Conservation (phyloP, 2,888 invertebrate species). For the Polydesmus complanatus region DNA sequence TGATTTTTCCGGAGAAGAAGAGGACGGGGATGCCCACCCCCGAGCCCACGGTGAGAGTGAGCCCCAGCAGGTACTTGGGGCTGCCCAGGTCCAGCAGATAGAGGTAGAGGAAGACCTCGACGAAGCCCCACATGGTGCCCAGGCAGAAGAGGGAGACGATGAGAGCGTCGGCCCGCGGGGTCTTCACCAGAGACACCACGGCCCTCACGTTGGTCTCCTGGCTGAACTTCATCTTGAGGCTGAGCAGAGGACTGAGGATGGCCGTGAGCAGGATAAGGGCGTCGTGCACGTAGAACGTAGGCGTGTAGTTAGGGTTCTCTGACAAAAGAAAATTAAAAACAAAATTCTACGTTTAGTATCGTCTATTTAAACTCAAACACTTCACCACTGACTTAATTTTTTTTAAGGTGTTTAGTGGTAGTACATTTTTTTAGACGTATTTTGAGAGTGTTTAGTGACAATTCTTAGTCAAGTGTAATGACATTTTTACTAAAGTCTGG, state of each 20-base stretch:
- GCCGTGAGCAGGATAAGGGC: slow-evolving; percentile 56
- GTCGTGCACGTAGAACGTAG: slow-evolving; percentile 75
- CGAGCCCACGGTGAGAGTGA: slow-evolving; percentile 72
- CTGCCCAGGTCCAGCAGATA: slow-evolving; percentile 64
- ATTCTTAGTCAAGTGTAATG: no score
- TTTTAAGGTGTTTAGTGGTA: no score
- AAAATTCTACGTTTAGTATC: no score
- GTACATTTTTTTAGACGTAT: no score
- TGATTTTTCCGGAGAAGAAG: slow-evolving; percentile 68
- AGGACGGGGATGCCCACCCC: slow-evolving; percentile 70
- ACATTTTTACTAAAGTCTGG: no score
- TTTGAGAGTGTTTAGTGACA: no score
- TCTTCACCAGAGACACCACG: slow-evolving; percentile 1
- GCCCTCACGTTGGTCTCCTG: slow-evolving; percentile 4
- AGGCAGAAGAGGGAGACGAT: slow-evolving; percentile 65
- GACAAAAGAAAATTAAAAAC: background rate
- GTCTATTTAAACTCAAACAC: no score
- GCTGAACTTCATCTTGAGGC: background rate
- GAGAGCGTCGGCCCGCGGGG: slow-evolving; percentile 54
- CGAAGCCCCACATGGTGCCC: slow-evolving; percentile 79
- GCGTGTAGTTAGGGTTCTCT: slow-evolving; percentile 51
- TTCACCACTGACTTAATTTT: no score
- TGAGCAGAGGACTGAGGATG: background rate
- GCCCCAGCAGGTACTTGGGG: slow-evolving; percentile 62
- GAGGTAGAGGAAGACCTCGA: slow-evolving; percentile 74